These are phyloP conservation scores for Drosophila persimilis DNA, from an alignment of 1,140 invertebrate genomes.

Conservation along the genomic window DNA sequence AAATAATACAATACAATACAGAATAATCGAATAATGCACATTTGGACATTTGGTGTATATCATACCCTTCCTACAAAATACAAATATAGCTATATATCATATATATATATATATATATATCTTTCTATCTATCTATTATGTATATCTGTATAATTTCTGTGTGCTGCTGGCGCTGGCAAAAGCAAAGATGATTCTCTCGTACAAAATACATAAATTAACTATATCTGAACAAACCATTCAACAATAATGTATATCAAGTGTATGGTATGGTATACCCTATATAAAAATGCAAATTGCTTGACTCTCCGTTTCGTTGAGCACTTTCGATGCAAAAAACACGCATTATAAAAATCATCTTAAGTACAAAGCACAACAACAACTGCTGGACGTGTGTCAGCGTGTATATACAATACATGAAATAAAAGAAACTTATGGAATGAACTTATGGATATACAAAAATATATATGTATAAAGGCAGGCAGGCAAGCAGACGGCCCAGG, in stretches of 20 bases:
- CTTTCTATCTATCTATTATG: neutral
- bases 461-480: too few species aligned
- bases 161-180: neutral
- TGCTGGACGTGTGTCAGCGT: conserved; percentile 7
- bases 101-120: conserved; percentile 36
- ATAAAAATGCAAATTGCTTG: conserved; percentile 40
- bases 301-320: conserved; percentile 20
- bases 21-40: conserved; percentile 30
- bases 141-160: conserved; percentile 2
- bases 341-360: conserved; percentile 43
- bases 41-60: conserved; percentile 16
- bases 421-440: conserved; percentile 20
- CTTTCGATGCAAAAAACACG: conserved; percentile 14
- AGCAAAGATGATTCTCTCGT: neutral
- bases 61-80: too few species aligned
- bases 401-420: conserved; percentile 41
- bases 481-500: neutral
- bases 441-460: neutral
- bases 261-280: conserved; percentile 6
- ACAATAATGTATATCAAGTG: too few species aligned
- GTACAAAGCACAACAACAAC: conserved; percentile 43
- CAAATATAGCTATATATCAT: conserved; percentile 27
- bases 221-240: neutral
- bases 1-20: too few species aligned
- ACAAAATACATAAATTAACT: neutral